Base-by-base conservation (phyloP, 1,140 invertebrate species). In the Philotrypesis tridentata region DNA sequence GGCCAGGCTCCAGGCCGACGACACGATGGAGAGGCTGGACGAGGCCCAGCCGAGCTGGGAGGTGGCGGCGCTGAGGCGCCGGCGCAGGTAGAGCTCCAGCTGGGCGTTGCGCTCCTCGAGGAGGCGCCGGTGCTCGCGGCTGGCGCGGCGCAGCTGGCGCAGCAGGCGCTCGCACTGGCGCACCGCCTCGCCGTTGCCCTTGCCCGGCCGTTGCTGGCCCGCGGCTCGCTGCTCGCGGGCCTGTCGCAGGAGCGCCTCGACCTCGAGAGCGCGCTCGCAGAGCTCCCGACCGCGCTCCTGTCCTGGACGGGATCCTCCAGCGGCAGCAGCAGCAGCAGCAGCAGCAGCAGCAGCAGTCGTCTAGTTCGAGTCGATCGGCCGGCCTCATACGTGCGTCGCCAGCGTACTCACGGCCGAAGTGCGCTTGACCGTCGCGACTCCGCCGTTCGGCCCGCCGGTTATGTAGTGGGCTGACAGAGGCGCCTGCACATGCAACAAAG, bases 341-440 rank as follows among this genome's bases (percentile, higher is more conserved):
- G n/a, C n/a, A n/a, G n/a, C n/a, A n/a, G n/a, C n/a, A n/a, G n/a
- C n/a, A 86, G 85, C 82, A 9, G 43, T 55, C 79, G 78, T 91
- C 90, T 92, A 91, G 87, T 91, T 90, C 84, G 86, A 88, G 85
- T 87, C 85, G 79, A 88, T 86, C 85, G 33, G 29, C 90, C 88
- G 87, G 87, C 89, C 91, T 92, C 92, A 94, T 91, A 94, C 93
- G 84, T 94, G 93, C 86, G 93, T 94, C 76, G 93, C 93, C 83
- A 94, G 87, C 33, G 93, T 94, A 65, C 93, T 93, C 48, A 90
- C 88, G 27, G 89, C 91, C 68, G 90, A 90, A 9, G 91, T 91
- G 75, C 91, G 90, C 72, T 92, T 92, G 7, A 92, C 91, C 68
- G 91, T 92, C 29, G 91, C 91, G 84, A 93, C 90, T 87, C 93